These are phyloP conservation scores for Ophion slaviceki DNA, from an alignment of 2,888 invertebrate genomes.

Conservation along the genomic window DNA sequence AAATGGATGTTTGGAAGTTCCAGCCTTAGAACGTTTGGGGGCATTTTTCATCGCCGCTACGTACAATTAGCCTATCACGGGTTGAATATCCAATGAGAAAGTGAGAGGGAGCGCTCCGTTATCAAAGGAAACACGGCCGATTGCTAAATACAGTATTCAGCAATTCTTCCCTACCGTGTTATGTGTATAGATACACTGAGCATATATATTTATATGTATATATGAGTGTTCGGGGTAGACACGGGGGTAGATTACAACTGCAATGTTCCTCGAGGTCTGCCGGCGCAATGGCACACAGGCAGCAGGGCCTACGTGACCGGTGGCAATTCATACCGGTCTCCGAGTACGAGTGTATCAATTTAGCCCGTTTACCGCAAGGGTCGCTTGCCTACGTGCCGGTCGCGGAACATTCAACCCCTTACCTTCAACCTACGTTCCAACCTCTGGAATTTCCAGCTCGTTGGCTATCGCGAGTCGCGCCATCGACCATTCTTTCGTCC, in stretches of 20 bases:
- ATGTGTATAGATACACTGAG: background rate
- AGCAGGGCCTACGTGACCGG: conserved; percentile 61
- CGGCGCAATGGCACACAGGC: conserved; percentile 9
- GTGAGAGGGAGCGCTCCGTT: conserved; percentile 19
- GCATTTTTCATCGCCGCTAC: conserved; percentile 3
- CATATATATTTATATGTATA: conserved; percentile 20
- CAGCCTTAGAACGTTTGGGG: background rate
- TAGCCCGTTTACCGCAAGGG: conserved; percentile 63
- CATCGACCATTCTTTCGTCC: conserved; percentile 20
- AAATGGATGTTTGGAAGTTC: background rate
- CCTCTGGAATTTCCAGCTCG: conserved; percentile 26
- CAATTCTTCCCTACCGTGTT: conserved; percentile 35
- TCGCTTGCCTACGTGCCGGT: conserved; percentile 54
- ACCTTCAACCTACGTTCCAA: conserved; percentile 14
- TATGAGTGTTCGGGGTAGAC: conserved; percentile 10
- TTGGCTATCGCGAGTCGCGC: conserved; percentile 26
- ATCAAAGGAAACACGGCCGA: conserved; percentile 53
- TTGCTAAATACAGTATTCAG: conserved; percentile 40
- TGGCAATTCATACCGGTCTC: conserved; percentile 64
- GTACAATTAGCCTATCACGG: conserved; percentile 27
- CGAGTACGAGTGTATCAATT: conserved; percentile 66
- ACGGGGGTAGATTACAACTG: conserved; percentile 49
- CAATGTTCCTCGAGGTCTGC: conserved; percentile 35
- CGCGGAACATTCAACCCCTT: conserved; percentile 27
- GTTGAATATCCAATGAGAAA: conserved; percentile 26